Base-by-base conservation (phyloP, 1,140 invertebrate species). In the Drosophila lacertosa region DNA sequence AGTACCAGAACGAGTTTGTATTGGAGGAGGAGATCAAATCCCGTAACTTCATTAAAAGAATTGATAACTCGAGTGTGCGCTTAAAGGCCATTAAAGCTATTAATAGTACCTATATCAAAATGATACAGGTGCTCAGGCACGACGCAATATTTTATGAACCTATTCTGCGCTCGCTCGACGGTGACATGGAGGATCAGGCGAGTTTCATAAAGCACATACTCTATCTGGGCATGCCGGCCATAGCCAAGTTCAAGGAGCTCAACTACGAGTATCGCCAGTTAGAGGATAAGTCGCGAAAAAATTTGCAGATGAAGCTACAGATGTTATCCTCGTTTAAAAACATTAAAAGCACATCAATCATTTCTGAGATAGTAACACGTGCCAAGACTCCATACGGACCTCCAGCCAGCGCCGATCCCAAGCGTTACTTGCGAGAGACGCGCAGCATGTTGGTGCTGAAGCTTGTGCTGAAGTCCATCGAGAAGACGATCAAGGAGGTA, bases 91-190 rank as follows among this genome's bases (percentile, higher is more conserved):
- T 90, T 7, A 90, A 88, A 35, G 89, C 86, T 2, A 90, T 91
- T 3, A 90, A 89, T 44, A 74, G 73, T 6, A 84, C 90, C 0
- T 91, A 91, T 51, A 82, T 83, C 4, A 90, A 83, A 58, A 89
- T 90, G 53, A 89, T 91, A 22, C 77, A 90, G 44, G 80, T 90
- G n/a, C 54, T 91, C 2, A 22, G 69, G 1, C 83, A 90, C n/a
- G 90, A 91, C 54, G 70, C 73, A 10, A 90, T 90, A 13, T 91
- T 90, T 26, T 91, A 90, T 51, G 89, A 91, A 42, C 90, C 90
- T 16, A 89, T 91, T 4, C 50, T 91, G 20, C 71, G 75, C 3
- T 90, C 90, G 7, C 76, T 91, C 3, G 67, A 55, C 22, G 37
- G 35, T 2, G 90, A 91, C 35, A 90, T 90, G 72, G 88, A 91